Evolutionary conservation across 2,888 invertebrate species (phyloP), one percentile per base, ranked within the genome.

Genomic region (Tiphia femorata): DNA sequence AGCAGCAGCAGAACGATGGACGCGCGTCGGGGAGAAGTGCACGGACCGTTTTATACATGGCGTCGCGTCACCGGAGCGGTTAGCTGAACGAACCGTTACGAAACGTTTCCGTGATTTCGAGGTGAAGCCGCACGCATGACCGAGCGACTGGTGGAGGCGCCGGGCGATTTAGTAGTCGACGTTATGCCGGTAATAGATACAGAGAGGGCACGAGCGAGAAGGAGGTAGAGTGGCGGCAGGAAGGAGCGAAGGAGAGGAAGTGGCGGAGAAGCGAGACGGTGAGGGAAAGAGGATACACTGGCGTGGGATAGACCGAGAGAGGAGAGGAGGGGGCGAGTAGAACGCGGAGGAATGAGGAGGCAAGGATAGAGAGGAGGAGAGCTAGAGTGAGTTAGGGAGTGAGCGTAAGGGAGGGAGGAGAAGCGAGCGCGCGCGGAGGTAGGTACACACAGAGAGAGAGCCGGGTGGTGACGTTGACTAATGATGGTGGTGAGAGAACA

Each of bases 401-500:
- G 56, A 56, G 55, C 58, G 30, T 53, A 47, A 64, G 52, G 56
- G 61, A 44, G 54, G 17, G 58, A 35, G 33, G 46, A 49, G 50
- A 54, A 47, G n/a, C n/a, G n/a, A n/a, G n/a, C n/a, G n/a, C n/a
- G n/a, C n/a, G n/a, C n/a, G 20, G 50, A 12, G 43, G 25, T 47
- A 37, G 37, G 33, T 25, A 44, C 51, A 50, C 42, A 47, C 47
- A 54, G 49, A 50, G 58, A 62, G 71, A 65, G 65, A 64, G 59
- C 54, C 73, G 77, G 72, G 76, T 78, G 80, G 77, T 80, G 81
- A 81, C 81, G 79, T 80, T 80, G 81, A 81, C 80, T 81, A 81
- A 81, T 81, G 81, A 83, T 82, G 82, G 81, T 79, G 82, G 81
- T 78, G 82, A 82, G 81, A 82, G 81, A 80, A 80, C 79, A 80